Conservation (phyloP, 1,140 invertebrate species). For the Grapholita molesta region DNA sequence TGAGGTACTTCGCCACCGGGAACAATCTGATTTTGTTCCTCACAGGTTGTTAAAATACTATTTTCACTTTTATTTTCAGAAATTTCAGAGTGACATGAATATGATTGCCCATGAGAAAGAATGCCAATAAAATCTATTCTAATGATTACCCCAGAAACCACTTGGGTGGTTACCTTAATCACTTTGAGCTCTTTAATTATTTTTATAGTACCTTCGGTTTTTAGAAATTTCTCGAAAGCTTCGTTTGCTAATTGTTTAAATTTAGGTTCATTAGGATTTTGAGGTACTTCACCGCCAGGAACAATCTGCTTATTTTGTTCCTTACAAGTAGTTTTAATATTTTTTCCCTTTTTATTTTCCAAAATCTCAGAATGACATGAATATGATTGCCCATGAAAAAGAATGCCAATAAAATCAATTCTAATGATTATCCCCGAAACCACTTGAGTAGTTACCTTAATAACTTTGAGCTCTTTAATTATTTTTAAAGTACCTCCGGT, state of each 20-base stretch:
- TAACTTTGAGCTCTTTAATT: too few relatives aligned
- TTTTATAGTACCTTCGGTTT: constrained; percentile 27
- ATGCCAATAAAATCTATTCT: neutral
- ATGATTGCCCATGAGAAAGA: neutral
- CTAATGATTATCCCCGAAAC: too few relatives aligned
- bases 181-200: constrained; percentile 41
- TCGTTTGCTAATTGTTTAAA: constrained; percentile 45
- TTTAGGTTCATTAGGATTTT: constrained; percentile 40
- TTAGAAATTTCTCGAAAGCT: constrained; percentile 46
- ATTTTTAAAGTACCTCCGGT: too few relatives aligned
- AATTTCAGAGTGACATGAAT: neutral
- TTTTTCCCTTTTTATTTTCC: too few relatives aligned
- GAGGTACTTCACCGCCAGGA: constrained; percentile 10
- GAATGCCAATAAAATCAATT: too few relatives aligned
- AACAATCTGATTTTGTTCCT: too few relatives aligned
- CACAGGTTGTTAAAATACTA: too few relatives aligned
- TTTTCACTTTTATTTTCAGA: neutral
- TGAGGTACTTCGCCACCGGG: constrained; percentile 20
- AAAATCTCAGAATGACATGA: too few relatives aligned
- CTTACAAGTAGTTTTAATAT: too few relatives aligned
- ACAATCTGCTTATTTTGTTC: too few relatives aligned
- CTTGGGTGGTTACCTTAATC: constrained; percentile 36
- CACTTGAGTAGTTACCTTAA: too few relatives aligned
- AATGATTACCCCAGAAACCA: constrained; percentile 33
- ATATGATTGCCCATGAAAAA: too few relatives aligned